These are phyloP conservation scores for Dipodomys spectabilis DNA, from an alignment of 2,113 vertebrate species.

Conservation along the genomic window DNA sequence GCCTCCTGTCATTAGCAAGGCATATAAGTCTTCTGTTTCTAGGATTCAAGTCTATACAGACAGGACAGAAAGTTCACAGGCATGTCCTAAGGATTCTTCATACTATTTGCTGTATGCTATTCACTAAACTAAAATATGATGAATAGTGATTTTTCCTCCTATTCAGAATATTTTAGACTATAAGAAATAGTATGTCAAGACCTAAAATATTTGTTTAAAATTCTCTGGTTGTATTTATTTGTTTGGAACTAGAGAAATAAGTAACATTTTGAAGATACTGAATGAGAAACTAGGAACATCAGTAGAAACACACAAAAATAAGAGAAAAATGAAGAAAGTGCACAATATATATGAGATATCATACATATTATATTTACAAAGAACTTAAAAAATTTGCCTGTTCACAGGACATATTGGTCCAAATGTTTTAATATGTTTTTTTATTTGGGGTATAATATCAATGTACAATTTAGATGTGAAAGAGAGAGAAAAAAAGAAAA, in stretches of 20 bases:
- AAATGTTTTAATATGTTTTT: slow-evolving; percentile 4
- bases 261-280: background rate
- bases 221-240: background rate
- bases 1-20: background rate
- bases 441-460: background rate
- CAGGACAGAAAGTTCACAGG: background rate
- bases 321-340: background rate
- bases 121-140: background rate
- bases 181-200: background rate
- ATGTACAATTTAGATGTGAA: no score
- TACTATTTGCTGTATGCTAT: background rate
- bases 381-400: background rate
- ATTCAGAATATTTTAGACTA: background rate
- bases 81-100: background rate
- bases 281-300: background rate
- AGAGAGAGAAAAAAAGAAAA: no score
- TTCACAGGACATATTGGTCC: background rate
- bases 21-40: background rate
- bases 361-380: background rate
- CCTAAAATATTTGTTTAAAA: slow-evolving; percentile 6
- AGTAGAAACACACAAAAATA: background rate
- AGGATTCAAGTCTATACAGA: background rate
- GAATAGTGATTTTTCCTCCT: background rate
- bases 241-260: background rate
- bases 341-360: background rate